phyloP scores from a whole-genome alignment of 2,888 invertebrate genomes.

The Myopa tessellatipennis region DNA sequence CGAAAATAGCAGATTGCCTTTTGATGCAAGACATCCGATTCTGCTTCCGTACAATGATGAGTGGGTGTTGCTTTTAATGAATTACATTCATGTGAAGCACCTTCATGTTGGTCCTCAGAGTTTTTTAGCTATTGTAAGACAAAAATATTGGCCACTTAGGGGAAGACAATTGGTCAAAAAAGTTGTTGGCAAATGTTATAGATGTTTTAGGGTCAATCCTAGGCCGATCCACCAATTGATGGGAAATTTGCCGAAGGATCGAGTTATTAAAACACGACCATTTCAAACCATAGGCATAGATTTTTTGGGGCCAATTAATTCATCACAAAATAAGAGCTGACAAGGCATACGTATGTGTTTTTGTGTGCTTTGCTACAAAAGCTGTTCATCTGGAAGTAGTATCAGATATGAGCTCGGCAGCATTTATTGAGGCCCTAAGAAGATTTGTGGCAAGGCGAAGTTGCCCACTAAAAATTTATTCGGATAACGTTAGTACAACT shows the following conservation, averaged over 20 bases:
- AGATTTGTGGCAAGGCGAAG: not conserved
- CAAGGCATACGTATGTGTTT: not conserved
- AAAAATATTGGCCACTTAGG: conserved; percentile 38
- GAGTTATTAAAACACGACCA: not conserved
- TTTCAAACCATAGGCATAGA: not conserved
- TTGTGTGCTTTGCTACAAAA: not conserved
- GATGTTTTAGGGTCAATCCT: conserved; percentile 35
- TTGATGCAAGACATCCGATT: no score
- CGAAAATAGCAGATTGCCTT: no score
- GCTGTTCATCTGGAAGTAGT: not conserved
- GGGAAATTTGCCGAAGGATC: not conserved
- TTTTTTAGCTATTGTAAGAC: conserved; percentile 32
- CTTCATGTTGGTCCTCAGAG: conserved; percentile 20
- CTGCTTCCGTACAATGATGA: no score
- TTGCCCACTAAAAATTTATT: not conserved
- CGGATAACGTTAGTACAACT: conserved; percentile 3
- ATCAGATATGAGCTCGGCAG: not conserved
- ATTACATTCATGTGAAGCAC: no score
- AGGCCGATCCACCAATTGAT: not conserved
- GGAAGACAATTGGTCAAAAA: conserved; percentile 26
- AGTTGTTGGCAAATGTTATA: conserved; percentile 28
- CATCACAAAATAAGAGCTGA: not conserved
- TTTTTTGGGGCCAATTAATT: conserved; percentile 16
- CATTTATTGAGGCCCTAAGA: no score
- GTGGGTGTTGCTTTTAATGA: no score